Percentiles rank a stretch among this genome's conserved stretches.
Conservation (phyloP, 2,888 invertebrate genomes). For the Eristalis arbustorum region DNA sequence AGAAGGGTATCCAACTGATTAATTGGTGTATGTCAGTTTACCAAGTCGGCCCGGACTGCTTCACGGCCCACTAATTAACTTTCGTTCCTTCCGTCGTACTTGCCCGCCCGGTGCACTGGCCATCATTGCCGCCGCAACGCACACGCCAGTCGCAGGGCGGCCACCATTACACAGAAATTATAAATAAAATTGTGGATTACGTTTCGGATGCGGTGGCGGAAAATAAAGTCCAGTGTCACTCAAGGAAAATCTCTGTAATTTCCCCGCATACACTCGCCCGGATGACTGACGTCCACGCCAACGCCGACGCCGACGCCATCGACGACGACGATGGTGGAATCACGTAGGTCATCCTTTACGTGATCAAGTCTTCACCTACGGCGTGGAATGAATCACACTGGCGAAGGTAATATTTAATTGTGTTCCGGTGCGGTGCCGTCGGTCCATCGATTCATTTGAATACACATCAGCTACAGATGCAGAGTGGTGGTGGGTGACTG, state of each 20-base stretch:
- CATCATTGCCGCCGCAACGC: not conserved
- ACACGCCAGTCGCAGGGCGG: slow-evolving; percentile 49
- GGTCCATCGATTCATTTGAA: slow-evolving; percentile 54
- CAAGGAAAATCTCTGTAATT: slow-evolving; percentile 60
- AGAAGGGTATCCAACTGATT: slow-evolving; percentile 54
- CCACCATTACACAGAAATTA: slow-evolving; percentile 62
- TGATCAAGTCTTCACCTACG: slow-evolving; percentile 43
- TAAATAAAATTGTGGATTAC: slow-evolving; percentile 54
- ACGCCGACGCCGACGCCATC: slow-evolving; percentile 31
- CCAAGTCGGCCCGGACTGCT: slow-evolving; percentile 12
- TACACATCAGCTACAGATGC: slow-evolving; percentile 47
- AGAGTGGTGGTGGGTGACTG: not conserved
- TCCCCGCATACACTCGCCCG: slow-evolving; percentile 22
- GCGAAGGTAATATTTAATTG: slow-evolving; percentile 52
- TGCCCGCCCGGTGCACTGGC: too few relatives aligned
- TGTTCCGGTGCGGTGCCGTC: slow-evolving; percentile 3
- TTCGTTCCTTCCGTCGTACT: not conserved
- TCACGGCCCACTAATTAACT: slow-evolving; percentile 57
- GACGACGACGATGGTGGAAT: slow-evolving; percentile 37
- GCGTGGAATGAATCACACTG: slow-evolving; percentile 40
- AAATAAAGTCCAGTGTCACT: slow-evolving; percentile 21
- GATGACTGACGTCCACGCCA: not conserved
- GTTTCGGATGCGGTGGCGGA: slow-evolving; percentile 14
- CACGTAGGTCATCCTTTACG: slow-evolving; percentile 67
- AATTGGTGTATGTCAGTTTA: slow-evolving; percentile 59